Conservation (phyloP, 1,140 invertebrate species). For the Cataglyphis hispanica region DNA sequence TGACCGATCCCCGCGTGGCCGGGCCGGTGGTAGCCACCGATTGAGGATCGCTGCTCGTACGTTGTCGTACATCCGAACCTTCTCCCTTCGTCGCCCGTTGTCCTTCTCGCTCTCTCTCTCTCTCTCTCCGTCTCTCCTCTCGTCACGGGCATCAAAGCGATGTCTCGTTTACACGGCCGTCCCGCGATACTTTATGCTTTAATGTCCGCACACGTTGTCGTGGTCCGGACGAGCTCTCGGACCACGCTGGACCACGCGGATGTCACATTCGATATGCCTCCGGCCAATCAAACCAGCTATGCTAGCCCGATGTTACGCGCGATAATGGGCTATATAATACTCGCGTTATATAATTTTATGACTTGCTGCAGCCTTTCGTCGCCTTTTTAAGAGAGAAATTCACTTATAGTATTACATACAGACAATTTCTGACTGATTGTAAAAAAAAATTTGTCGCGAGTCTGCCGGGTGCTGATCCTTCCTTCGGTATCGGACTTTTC, state of each 20-base stretch:
- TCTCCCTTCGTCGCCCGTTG: background rate
- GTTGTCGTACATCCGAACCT: constrained; percentile 27
- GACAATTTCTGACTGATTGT: background rate
- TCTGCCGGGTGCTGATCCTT: background rate
- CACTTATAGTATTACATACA: too few relatives aligned
- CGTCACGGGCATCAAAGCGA: constrained; percentile 72
- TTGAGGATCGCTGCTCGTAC: background rate
- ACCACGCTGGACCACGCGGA: constrained; percentile 54
- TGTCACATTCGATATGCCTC: constrained; percentile 58
- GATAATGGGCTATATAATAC: constrained; percentile 26
- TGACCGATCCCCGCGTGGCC: constrained; percentile 15
- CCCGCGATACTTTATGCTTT: constrained; percentile 73
- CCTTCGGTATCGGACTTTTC: background rate
- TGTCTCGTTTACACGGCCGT: constrained; percentile 73
- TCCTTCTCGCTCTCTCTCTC: background rate
- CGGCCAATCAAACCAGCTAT: constrained; percentile 53
- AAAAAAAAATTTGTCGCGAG: background rate
- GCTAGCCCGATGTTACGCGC: constrained; percentile 35
- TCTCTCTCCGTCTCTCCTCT: background rate
- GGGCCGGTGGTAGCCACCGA: constrained; percentile 16
- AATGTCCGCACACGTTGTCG: constrained; percentile 69
- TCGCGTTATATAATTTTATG: constrained; percentile 38
- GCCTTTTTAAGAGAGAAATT: background rate
- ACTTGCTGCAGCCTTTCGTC: background rate
- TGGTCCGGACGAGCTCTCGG: constrained; percentile 43